These are phyloP conservation scores for Heliornis fulica DNA, from an alignment of 2,113 vertebrate genomes.

Conservation along the genomic window DNA sequence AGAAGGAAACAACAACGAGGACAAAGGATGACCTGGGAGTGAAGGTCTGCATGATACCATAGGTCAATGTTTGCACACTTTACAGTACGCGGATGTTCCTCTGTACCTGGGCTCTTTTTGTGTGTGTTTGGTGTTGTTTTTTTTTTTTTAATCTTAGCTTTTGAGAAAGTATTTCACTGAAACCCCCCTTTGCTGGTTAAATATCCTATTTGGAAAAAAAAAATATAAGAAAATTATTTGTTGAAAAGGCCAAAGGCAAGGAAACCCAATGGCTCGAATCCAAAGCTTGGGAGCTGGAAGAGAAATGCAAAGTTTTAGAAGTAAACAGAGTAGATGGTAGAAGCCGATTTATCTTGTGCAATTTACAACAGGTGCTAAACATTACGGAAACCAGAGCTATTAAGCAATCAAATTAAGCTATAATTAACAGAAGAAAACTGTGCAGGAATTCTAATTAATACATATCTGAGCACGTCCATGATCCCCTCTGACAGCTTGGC, in stretches of 20 bases:
- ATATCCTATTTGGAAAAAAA: background rate
- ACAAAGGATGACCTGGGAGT: conserved; percentile 60
- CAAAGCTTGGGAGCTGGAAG: conserved; percentile 52
- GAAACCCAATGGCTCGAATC: background rate
- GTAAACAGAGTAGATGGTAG: conserved; percentile 71
- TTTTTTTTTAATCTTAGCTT: background rate
- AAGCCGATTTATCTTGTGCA: conserved; percentile 80
- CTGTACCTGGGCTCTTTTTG: too few species aligned
- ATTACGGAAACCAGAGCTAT: conserved; percentile 82
- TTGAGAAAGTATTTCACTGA: conserved; percentile 62
- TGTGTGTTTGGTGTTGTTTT: conserved; percentile 15
- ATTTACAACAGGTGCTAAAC: conserved; percentile 87
- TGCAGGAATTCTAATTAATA: conserved; percentile 85
- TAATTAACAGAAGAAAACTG: conserved; percentile 85
- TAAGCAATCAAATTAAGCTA: conserved; percentile 86
- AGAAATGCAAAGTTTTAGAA: conserved; percentile 73
- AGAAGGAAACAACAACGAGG: conserved; percentile 22
- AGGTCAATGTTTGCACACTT: conserved; percentile 62
- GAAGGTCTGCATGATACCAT: conserved; percentile 61
- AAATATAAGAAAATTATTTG: background rate
- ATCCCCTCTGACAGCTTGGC: conserved; percentile 66
- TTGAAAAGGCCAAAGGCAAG: conserved; percentile 59
- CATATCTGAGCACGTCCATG: conserved; percentile 74
- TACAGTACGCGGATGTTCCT: conserved; percentile 6
- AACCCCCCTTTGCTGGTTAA: conserved; percentile 54